Evolutionary conservation across 2,113 vertebrate genomes (phyloP).

Genomic region (Athene noctua): DNA sequence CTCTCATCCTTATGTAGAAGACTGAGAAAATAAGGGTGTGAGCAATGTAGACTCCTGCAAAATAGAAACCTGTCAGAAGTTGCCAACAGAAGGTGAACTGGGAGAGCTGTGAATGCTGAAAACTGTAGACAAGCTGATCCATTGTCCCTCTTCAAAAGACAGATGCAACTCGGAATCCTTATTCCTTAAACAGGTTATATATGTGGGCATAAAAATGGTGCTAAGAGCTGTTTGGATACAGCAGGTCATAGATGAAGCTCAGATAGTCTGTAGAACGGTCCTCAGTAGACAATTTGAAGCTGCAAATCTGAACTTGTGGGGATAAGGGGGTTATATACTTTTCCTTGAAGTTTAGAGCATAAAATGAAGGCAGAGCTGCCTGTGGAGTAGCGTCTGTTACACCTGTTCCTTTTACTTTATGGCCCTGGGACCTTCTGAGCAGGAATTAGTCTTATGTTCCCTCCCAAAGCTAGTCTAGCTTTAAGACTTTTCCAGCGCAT

Average conservation of each 20-base stretch:
- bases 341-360: background rate
- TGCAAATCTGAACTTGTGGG: background rate
- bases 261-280: background rate
- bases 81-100: background rate
- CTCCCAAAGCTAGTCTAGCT: background rate
- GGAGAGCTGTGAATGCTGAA: background rate
- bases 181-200: background rate
- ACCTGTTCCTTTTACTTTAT: background rate
- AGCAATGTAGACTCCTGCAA: background rate
- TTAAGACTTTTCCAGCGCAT: background rate
- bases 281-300: background rate
- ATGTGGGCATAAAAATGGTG: accelerated
- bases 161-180: accelerated
- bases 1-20: background rate
- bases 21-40: background rate
- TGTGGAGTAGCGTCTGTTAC: background rate
- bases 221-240: background rate
- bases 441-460: background rate
- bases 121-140: background rate
- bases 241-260: background rate
- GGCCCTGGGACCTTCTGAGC: background rate
- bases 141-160: accelerated
- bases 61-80: background rate
- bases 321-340: background rate
- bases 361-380: background rate